A percentile compares a stretch with the other conserved stretches of the same genome.
These are phyloP conservation scores for Myathropa florea DNA, from an alignment of 2,888 invertebrate species.

Conservation along the genomic window DNA sequence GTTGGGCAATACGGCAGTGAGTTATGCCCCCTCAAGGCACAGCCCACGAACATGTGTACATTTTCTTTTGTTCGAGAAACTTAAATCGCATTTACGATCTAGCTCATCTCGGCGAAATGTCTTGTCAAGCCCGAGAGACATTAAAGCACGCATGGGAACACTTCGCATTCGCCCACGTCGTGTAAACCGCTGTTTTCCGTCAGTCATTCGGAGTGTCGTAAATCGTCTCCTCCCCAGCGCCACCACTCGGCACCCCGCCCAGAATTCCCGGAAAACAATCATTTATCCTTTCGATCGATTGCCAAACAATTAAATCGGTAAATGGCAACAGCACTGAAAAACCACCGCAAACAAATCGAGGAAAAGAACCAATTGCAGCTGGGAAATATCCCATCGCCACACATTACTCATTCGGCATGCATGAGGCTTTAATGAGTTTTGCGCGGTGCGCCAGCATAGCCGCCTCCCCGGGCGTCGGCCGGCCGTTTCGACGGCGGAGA, in stretches of 20 bases:
- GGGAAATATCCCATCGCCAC: conserved; percentile 47
- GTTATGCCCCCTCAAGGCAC: neutral
- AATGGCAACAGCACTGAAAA: conserved; percentile 7
- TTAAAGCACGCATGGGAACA: neutral
- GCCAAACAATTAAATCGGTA: conserved; percentile 57
- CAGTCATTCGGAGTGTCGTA: neutral
- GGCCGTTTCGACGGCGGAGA: conserved; percentile 42
- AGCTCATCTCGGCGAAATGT: neutral
- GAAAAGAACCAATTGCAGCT: conserved; percentile 36
- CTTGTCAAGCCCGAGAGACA: neutral
- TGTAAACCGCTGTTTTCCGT: neutral
- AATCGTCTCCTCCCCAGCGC: conserved; percentile 10
- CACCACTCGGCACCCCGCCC: neutral
- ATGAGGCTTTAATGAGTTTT: conserved; percentile 40
- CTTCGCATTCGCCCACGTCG: neutral
- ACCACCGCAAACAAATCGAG: neutral
- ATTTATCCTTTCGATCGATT: conserved; percentile 64
- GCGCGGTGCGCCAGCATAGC: conserved; percentile 17
- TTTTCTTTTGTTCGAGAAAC: neutral
- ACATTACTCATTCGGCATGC: conserved; percentile 51
- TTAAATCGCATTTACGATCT: neutral
- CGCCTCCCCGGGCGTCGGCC: conserved; percentile 19
- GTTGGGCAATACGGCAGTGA: neutral
- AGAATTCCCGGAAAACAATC: conserved; percentile 48
- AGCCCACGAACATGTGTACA: neutral